These are phyloP conservation scores for Arctocebus calabarensis DNA, from an alignment of 2,797 vertebrate species.

Conservation along the genomic window DNA sequence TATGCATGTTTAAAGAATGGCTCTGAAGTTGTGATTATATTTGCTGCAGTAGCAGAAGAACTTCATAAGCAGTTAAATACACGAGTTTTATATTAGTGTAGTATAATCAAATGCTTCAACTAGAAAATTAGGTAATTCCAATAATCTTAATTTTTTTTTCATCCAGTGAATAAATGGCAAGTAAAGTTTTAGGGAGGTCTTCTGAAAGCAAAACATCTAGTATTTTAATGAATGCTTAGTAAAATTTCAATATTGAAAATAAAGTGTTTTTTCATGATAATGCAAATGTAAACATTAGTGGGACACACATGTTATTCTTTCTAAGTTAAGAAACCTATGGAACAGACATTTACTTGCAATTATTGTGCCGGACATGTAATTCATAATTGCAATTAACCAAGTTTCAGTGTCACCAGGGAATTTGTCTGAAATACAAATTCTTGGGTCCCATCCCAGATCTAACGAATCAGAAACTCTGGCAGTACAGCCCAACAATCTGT, in stretches of 20 bases:
- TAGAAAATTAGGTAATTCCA: not conserved
- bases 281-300: not conserved
- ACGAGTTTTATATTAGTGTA: not conserved
- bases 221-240: not conserved
- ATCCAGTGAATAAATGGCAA: not conserved
- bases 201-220: not conserved
- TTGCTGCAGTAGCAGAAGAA: not conserved
- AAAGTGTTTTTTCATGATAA: not conserved
- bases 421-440: not conserved
- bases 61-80: slow-evolving; percentile 25
- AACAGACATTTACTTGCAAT: not conserved
- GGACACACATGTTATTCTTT: not conserved
- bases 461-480: not conserved
- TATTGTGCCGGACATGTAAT: not conserved
- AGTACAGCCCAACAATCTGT: not conserved
- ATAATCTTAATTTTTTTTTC: not conserved
- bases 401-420: not conserved
- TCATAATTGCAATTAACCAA: not conserved
- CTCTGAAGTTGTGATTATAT: not conserved
- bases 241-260: not conserved
- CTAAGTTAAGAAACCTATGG: not conserved
- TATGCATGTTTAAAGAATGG: not conserved
- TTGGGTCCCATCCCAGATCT: not conserved
- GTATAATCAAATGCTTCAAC: not conserved
- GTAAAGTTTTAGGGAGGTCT: not conserved